Conservation (phyloP, 2,797 vertebrate genomes). For the Triplophysa bombifrons region DNA sequence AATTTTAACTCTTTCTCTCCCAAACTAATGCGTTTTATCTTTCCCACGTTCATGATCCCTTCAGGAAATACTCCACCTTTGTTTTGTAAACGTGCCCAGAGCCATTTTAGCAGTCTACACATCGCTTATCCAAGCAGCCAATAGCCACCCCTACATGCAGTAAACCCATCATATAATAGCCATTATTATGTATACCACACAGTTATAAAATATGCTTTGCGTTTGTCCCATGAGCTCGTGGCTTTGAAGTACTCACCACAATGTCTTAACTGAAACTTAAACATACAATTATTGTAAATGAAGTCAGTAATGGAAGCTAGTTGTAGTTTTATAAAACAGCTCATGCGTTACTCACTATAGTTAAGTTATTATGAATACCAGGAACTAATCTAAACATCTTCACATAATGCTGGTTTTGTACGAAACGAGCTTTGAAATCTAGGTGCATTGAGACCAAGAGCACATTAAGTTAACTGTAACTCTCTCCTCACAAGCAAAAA, state of each 20-base stretch:
- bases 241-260: neutral
- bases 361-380: neutral
- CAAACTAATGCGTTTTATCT: neutral
- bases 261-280: neutral
- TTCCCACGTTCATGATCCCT: slow-evolving; percentile 12
- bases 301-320: too few species aligned
- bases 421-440: slow-evolving; percentile 33
- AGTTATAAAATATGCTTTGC: neutral
- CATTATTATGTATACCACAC: neutral
- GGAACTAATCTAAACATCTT: neutral
- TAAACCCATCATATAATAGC: neutral
- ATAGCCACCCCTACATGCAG: too few species aligned
- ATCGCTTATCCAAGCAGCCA: too few species aligned
- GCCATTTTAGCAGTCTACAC: neutral
- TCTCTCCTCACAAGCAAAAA: neutral
- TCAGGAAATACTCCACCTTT: slow-evolving; percentile 57
- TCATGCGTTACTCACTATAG: neutral
- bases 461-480: neutral
- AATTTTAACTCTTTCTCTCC: slow-evolving; percentile 29
- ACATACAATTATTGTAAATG: neutral
- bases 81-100: slow-evolving; percentile 55
- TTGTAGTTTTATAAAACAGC: neutral
- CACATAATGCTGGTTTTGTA: slow-evolving; percentile 32
- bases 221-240: neutral
- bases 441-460: neutral